phyloP scores from a whole-genome alignment of 1,140 invertebrate genomes.

The Harpegnathos saltator region DNA sequence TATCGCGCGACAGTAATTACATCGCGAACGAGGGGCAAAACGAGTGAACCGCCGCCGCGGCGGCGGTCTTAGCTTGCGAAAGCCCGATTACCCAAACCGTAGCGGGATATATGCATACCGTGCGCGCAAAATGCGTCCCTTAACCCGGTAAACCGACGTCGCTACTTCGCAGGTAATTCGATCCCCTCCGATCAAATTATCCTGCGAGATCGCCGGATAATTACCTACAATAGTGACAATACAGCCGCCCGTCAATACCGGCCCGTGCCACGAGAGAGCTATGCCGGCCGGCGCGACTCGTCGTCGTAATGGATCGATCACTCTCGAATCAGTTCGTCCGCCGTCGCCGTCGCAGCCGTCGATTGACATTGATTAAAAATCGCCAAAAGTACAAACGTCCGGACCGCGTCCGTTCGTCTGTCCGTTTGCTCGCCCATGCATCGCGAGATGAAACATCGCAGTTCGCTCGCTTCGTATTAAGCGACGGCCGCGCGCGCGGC shows the following conservation, averaged over 20 bases:
- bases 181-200: constrained; percentile 26
- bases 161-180: constrained; percentile 26
- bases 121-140: not conserved
- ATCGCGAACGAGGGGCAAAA: not conserved
- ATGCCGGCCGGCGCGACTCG: constrained; percentile 36
- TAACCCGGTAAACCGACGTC: not conserved
- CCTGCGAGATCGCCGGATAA: constrained; percentile 14
- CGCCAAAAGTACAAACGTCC: constrained; percentile 36
- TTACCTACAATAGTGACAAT: constrained; percentile 21
- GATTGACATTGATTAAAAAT: constrained; percentile 65
- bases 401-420: constrained; percentile 15
- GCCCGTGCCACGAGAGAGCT: not conserved
- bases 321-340: constrained; percentile 23
- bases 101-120: too few relatives aligned
- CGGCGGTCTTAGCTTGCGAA: not conserved
- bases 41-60: too few relatives aligned
- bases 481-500: too few relatives aligned
- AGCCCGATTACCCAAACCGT: not conserved
- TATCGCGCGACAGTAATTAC: not conserved
- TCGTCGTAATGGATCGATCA: constrained; percentile 52
- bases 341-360: not conserved
- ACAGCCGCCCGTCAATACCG: not conserved
- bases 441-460: constrained; percentile 58
- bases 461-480: constrained; percentile 31
- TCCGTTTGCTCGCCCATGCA: constrained; percentile 30